Base-by-base conservation (phyloP, 2,888 invertebrate species). In the Formica aserva region DNA sequence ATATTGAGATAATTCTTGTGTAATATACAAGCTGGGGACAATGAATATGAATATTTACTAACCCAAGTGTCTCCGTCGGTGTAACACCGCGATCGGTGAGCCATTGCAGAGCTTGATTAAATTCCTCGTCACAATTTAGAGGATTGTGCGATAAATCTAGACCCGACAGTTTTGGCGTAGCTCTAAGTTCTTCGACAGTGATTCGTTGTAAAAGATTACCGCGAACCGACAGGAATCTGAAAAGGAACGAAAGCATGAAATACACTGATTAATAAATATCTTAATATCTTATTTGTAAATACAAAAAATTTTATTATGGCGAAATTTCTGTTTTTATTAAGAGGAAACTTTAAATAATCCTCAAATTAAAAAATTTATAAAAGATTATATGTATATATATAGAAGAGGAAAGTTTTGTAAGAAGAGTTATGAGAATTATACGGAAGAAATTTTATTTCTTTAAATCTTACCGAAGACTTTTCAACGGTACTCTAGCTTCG, bases 61-160 rank as follows among this genome's bases (percentile, higher is more conserved):
- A 90, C 90, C 88, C 92, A 3, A 89, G 63, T 1, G 91, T 87
- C 62, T 94, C 95, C 83, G 95, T 95, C 5, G 96, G 96, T 3
- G 95, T 95, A 0, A 97, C 96, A 87, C 96, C 96, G 76, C 95
- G 95, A 55, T 95, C 95, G 87, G 95, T 96, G 80, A 97, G 94
- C 96, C 96, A 97, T 71, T 96, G 95, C 92, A 97, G 96, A 55
- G 97, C 96, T 77, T 96, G 95, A 88, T 96, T 96, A 92, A 97
- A 97, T 69, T 97, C 96, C 41, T 96, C 95, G 87, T 96, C 96
- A 93, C 98, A 98, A 63, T 96, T 95, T 55, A 98, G 94, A 1
- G 97, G 97, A 94, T 97, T 97, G 88, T 96, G 95, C 83, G 96
- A 95, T 55, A 97, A 95, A 91, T 97, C 97, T 4, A 97, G 94